Percentiles rank a stretch among this genome's conserved stretches.
These are phyloP conservation scores for Phalacrocorax pelagicus DNA, from an alignment of 2,113 vertebrate genomes.

Conservation along the genomic window DNA sequence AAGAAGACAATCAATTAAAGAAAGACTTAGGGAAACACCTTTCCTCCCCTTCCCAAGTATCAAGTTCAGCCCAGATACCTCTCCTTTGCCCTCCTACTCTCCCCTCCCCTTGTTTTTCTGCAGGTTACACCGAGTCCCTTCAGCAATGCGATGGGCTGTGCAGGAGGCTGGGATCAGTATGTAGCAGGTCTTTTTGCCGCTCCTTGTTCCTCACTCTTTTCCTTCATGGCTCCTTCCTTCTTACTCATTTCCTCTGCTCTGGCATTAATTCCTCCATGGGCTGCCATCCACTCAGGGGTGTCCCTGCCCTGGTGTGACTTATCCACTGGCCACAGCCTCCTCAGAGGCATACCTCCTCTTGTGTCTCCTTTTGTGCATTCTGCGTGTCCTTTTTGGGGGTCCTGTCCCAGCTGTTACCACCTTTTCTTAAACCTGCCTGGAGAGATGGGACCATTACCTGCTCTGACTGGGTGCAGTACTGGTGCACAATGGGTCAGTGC, in stretches of 20 bases:
- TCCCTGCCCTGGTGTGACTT: not conserved
- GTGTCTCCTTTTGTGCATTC: not conserved
- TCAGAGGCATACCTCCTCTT: not conserved
- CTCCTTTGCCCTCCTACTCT: not conserved
- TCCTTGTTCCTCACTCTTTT: not conserved
- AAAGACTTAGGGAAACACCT: not conserved
- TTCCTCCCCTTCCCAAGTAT: not conserved
- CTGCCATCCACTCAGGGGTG: rapidly evolving
- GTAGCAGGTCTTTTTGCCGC: rapidly evolving
- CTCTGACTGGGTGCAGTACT: not conserved
- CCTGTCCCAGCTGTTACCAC: not conserved
- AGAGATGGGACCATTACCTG: not conserved
- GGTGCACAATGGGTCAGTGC: too few species aligned
- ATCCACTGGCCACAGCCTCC: not conserved
- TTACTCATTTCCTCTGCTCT: not conserved
- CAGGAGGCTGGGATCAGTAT: not conserved
- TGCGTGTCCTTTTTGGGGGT: not conserved
- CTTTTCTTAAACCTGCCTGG: not conserved
- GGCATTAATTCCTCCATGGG: not conserved
- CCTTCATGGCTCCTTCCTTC: not conserved
- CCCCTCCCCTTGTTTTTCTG: not conserved
- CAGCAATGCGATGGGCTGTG: rapidly evolving
- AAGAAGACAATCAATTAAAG: not conserved
- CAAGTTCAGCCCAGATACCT: not conserved
- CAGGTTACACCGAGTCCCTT: not conserved